These are phyloP conservation scores for Idaea biselata DNA, from an alignment of 2,888 invertebrate genomes.

Conservation along the genomic window DNA sequence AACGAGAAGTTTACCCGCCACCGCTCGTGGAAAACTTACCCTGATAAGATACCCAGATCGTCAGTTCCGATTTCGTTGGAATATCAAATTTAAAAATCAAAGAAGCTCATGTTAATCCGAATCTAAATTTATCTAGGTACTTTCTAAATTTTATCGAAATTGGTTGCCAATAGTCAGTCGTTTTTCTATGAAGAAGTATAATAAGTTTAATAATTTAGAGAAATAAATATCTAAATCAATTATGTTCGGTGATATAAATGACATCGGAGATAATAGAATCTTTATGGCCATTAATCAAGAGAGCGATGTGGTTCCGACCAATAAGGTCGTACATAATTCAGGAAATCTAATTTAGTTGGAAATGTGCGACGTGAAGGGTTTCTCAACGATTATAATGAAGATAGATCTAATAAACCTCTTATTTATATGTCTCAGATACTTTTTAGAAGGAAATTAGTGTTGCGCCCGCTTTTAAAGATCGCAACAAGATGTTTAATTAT, in stretches of 20 bases:
- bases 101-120: too few species aligned
- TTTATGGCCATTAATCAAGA: neutral
- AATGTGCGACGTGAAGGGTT: neutral
- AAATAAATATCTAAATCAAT: neutral
- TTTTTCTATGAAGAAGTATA: neutral
- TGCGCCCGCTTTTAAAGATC: too few species aligned
- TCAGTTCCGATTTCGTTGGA: too few species aligned
- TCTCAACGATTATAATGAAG: neutral
- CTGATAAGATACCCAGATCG: too few species aligned
- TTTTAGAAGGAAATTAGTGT: too few species aligned
- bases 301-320: neutral
- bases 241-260: neutral
- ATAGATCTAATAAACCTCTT: neutral
- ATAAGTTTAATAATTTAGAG: neutral
- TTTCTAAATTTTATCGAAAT: too few species aligned
- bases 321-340: constrained; percentile 5
- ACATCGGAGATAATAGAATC: neutral
- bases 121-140: too few species aligned
- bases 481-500: too few species aligned
- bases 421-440: neutral
- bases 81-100: too few species aligned
- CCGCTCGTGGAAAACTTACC: too few species aligned
- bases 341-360: constrained; percentile 3
- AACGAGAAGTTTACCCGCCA: too few species aligned
- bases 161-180: neutral